Conservation (phyloP, 2,797 vertebrate genomes). For the Iguana delicatissima region DNA sequence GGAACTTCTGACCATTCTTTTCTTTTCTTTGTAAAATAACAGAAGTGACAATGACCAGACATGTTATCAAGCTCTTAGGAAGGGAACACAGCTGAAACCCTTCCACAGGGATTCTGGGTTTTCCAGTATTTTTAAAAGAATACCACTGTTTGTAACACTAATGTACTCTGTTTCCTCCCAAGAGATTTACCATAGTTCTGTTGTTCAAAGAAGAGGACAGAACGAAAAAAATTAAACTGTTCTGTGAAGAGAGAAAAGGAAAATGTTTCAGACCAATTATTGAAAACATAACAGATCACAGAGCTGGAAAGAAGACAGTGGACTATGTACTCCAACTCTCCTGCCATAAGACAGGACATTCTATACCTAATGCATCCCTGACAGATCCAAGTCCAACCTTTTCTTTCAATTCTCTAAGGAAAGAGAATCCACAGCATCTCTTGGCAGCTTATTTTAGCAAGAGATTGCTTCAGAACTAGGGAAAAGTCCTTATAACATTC, state of each 20-base stretch:
- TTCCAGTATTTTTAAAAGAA: constrained; percentile 20
- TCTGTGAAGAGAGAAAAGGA: constrained; percentile 6
- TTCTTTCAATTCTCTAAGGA: constrained; percentile 15
- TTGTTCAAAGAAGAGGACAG: constrained; percentile 32
- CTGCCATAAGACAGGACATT: constrained; percentile 23
- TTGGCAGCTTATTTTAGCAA: constrained; percentile 22
- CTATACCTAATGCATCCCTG: constrained; percentile 11
- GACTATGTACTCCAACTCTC: background rate
- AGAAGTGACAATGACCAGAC: constrained; percentile 40
- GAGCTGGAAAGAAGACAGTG: constrained; percentile 19
- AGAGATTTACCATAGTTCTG: constrained; percentile 24
- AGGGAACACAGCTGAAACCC: constrained; percentile 35
- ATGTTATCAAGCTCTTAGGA: constrained; percentile 33
- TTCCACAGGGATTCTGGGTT: constrained; percentile 33
- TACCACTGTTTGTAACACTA: constrained; percentile 27
- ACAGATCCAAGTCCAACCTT: constrained; percentile 17
- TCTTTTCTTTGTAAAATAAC: constrained; percentile 44
- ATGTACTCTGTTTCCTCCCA: constrained; percentile 37
- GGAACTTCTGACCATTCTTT: constrained; percentile 32
- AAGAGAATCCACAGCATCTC: constrained; percentile 16
- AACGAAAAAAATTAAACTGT: constrained; percentile 30
- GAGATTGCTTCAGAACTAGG: constrained; percentile 4
- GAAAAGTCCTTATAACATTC: background rate
- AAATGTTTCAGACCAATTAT: constrained; percentile 26
- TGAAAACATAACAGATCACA: constrained; percentile 30